Evolutionary conservation across 2,888 invertebrate genomes (phyloP), one percentile per base, ranked within the genome.

Genomic region (Eudemis profundana): DNA sequence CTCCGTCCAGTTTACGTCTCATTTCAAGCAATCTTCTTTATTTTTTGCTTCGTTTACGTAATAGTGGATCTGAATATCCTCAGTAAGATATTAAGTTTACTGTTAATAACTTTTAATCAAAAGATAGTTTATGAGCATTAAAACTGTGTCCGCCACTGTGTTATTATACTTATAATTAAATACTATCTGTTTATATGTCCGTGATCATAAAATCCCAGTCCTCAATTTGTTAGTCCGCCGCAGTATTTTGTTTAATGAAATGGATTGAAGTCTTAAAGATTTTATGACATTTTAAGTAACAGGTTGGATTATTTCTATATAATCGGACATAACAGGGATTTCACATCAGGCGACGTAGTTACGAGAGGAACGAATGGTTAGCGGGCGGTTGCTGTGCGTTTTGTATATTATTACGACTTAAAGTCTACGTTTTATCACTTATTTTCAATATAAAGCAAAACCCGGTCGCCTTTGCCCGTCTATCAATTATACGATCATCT

Each of bases 81-180:
- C 42, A 56, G 44, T 56, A 56, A 56, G 40, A n/a, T 44, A 56
- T 56, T 29, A 27, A 56, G 17, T 56, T 54, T 42, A 54, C 27
- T 42, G 42, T n/a, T 44, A 56, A 56, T 56, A 29, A 56, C 44
- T 42, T 53, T 54, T 56, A 12, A 56, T 56, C 17, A 56, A 40
- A 17, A 3, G 12, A 44, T 56, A 29, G 17, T 29, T 56, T 44
- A 29, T 44, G 7, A 19, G 17, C 14, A 27, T 29, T 38, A 38
- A 29, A 40, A 50, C n/a, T 15, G 27, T n/a, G 12, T 33, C 29
- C 36, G 57, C 44, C 40, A 49, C 49, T 14, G 17, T 57, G 29
- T 42, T 42, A 57, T 57, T 57, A 56, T n/a, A 10, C 12, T 40
- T 46, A 36, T 2, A 54, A 42, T 54, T 19, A 27, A 61, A 27